phyloP scores from a whole-genome alignment of 2,888 invertebrate species.

The Galerucella calmariensis region DNA sequence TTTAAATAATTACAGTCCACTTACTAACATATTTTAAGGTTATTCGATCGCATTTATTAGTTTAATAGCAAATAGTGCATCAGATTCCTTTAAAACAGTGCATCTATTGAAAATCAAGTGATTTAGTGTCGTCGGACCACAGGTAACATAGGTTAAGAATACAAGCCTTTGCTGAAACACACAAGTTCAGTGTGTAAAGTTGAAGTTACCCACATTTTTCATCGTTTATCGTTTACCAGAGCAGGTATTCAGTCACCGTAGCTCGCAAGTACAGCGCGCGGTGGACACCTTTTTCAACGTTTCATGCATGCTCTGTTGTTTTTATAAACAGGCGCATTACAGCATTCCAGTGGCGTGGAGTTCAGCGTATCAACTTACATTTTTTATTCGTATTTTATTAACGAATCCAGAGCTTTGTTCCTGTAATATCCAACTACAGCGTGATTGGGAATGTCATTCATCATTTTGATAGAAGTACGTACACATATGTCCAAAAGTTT shows the following conservation, averaged over 20 bases:
- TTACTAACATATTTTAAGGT: too few relatives aligned
- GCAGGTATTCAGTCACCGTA: neutral
- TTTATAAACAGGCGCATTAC: neutral
- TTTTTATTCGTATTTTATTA: neutral
- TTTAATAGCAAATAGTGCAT: too few relatives aligned
- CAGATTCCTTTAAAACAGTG: neutral
- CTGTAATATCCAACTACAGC: neutral
- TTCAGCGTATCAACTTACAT: neutral
- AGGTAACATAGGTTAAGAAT: neutral
- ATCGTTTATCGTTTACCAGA: conserved; percentile 1
- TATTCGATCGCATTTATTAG: too few relatives aligned
- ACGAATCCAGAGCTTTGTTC: neutral
- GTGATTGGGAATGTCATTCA: neutral
- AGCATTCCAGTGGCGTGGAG: conserved; percentile 1
- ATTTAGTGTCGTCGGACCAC: conserved; percentile 1
- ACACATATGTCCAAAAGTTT: too few relatives aligned
- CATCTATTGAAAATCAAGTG: neutral
- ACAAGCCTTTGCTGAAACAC: neutral
- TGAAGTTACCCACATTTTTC: neutral
- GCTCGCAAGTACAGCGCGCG: neutral
- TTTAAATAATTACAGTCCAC: too few relatives aligned
- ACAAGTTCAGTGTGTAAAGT: conserved; percentile 4
- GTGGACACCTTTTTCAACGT: neutral
- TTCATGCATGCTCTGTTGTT: neutral
- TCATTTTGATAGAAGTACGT: neutral